These are phyloP conservation scores for Acridotheres tristis DNA, from an alignment of 2,797 vertebrate species.

Conservation along the genomic window DNA sequence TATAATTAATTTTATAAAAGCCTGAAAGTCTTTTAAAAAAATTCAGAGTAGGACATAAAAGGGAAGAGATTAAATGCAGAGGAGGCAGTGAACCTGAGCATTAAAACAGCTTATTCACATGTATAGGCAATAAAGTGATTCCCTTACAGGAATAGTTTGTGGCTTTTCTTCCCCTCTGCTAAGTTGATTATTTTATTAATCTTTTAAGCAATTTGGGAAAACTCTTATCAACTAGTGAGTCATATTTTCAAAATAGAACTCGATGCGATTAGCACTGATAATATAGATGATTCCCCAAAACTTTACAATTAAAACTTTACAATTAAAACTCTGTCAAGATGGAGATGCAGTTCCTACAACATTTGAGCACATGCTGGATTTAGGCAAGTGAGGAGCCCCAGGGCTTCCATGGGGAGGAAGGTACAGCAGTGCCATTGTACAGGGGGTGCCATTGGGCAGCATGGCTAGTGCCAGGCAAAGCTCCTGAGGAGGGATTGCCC, in stretches of 20 bases:
- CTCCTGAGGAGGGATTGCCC: rapidly evolving
- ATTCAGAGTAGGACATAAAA: constrained; percentile 69
- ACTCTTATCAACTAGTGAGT: neutral
- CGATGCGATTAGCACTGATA: neutral
- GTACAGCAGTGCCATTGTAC: rapidly evolving
- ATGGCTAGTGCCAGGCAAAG: rapidly evolving
- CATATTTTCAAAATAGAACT: neutral
- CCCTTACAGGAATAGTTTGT: constrained; percentile 56
- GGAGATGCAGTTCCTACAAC: neutral
- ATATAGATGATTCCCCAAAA: neutral
- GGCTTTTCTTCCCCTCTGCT: neutral
- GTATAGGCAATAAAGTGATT: constrained; percentile 38
- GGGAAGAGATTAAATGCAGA: constrained; percentile 70
- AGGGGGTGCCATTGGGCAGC: rapidly evolving
- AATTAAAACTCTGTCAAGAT: neutral
- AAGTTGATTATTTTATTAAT: constrained; percentile 58
- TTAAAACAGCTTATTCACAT: constrained; percentile 57
- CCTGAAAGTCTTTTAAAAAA: constrained; percentile 72
- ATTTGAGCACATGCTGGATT: neutral
- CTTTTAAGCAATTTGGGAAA: constrained; percentile 61
- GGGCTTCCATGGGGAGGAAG: neutral
- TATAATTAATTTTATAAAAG: constrained; percentile 82
- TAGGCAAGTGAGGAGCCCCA: rapidly evolving
- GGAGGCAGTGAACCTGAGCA: constrained; percentile 55
- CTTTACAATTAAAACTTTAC: neutral